phyloP scores from a whole-genome alignment of 1,140 invertebrate species.

The Drosophila fuyamai region DNA sequence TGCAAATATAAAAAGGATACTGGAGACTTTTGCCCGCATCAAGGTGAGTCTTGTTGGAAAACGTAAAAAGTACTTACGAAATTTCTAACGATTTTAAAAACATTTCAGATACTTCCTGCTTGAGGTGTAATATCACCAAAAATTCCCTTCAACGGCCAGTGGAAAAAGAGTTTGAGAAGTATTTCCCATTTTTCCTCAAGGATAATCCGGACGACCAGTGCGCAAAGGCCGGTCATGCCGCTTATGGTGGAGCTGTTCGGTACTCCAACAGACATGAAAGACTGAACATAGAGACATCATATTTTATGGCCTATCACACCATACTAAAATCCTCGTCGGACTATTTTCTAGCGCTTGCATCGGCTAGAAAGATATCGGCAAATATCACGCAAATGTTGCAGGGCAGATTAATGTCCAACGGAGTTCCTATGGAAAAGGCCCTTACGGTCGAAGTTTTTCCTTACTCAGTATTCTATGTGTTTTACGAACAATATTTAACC shows the following conservation, averaged over 20 bases:
- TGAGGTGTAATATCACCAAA: constrained; percentile 57
- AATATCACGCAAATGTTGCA: constrained; percentile 94
- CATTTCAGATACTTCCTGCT: constrained; percentile 71
- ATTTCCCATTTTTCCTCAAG: constrained; percentile 94
- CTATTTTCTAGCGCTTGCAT: constrained; percentile 95
- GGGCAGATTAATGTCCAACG: constrained; percentile 85
- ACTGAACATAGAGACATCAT: constrained; percentile 88
- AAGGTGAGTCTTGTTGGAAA: constrained; percentile 72
- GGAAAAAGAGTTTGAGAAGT: constrained; percentile 90
- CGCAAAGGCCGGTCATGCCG: constrained; percentile 94
- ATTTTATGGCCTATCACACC: constrained; percentile 98
- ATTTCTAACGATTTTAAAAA: not conserved
- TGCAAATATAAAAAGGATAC: constrained; percentile 87
- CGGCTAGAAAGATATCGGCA: constrained; percentile 91
- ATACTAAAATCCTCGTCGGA: constrained; percentile 96
- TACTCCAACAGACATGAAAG: constrained; percentile 85
- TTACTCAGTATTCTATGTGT: constrained; percentile 99
- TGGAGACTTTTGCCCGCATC: constrained; percentile 90
- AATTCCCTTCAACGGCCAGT: constrained; percentile 86
- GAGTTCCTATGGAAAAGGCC: constrained; percentile 82
- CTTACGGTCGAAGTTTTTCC: constrained; percentile 94
- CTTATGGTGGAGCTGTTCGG: constrained; percentile 90
- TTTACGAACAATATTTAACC: constrained; percentile 99
- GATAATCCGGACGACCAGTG: constrained; percentile 94
- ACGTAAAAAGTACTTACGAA: not conserved